Evolutionary conservation across 2,113 vertebrate species (phyloP).

Genomic region (Pleuronectes platessa): DNA sequence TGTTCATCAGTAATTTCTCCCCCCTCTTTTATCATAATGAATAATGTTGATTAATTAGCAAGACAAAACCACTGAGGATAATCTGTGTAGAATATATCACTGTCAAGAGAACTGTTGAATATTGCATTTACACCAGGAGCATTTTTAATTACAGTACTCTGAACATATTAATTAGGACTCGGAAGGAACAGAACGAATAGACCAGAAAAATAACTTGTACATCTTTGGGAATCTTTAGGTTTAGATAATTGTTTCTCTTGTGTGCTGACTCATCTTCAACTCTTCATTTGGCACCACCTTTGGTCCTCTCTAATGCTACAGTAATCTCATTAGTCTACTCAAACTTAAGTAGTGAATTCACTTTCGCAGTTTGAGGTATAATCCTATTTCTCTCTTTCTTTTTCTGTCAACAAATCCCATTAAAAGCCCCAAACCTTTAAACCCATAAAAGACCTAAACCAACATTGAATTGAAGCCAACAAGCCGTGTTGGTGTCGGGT

Average conservation of each 20-base stretch:
- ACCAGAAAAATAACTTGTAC: constrained; percentile 46
- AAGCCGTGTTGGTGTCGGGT: too few relatives aligned
- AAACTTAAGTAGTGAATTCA: too few relatives aligned
- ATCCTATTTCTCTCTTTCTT: neutral
- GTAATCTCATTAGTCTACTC: too few relatives aligned
- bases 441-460: too few relatives aligned
- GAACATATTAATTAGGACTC: constrained; percentile 71
- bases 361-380: too few relatives aligned
- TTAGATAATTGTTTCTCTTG: neutral
- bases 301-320: too few relatives aligned
- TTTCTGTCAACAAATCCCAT: neutral
- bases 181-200: constrained; percentile 14
- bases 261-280: neutral
- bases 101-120: constrained; percentile 84
- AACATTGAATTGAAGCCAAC: too few relatives aligned
- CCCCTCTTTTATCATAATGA: constrained; percentile 80
- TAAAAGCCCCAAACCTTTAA: too few relatives aligned
- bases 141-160: constrained; percentile 81
- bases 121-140: constrained; percentile 83
- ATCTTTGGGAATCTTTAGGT: neutral
- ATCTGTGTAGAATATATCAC: constrained; percentile 86
- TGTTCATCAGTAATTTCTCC: constrained; percentile 74
- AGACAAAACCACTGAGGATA: constrained; percentile 85
- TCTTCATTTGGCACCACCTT: neutral
- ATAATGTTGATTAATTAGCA: constrained; percentile 88